phyloP scores from a whole-genome alignment of 2,113 vertebrate genomes.

The Numenius arquata region DNA sequence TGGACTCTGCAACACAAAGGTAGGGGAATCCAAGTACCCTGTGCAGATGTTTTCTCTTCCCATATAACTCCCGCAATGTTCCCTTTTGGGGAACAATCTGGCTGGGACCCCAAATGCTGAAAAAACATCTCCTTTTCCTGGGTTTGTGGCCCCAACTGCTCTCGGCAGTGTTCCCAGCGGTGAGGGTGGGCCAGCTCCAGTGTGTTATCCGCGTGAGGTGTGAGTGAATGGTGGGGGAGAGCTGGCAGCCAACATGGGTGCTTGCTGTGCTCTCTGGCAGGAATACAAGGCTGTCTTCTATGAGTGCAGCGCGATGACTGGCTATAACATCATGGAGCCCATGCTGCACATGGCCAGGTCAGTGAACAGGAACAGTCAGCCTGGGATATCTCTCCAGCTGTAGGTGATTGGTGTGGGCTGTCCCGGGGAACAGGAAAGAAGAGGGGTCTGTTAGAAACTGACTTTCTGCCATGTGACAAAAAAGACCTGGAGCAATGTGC shows the following conservation, averaged over 20 bases:
- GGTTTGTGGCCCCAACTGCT: not conserved
- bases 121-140: not conserved
- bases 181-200: not conserved
- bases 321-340: slow-evolving; percentile 74
- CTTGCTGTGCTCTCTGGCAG: slow-evolving; percentile 64
- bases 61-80: not conserved
- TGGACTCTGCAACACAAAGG: not conserved
- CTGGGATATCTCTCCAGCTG: not conserved
- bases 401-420: not conserved
- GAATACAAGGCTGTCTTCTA: slow-evolving; percentile 82
- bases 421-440: not conserved
- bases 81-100: not conserved
- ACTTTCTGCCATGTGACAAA: not conserved
- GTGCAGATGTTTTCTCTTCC: not conserved
- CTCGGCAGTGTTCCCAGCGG: not conserved
- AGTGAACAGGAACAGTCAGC: not conserved
- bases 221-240: not conserved
- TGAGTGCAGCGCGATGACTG: slow-evolving; percentile 81
- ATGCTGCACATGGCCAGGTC: slow-evolving; percentile 82
- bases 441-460: not conserved
- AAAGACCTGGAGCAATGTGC: not conserved
- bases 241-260: not conserved
- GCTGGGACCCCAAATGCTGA: fast-evolving
- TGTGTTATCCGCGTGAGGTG: too few relatives aligned
- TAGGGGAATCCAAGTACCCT: not conserved